Evolutionary conservation across 2,113 vertebrate species (phyloP).

Genomic region (Amphiprion percula): DNA sequence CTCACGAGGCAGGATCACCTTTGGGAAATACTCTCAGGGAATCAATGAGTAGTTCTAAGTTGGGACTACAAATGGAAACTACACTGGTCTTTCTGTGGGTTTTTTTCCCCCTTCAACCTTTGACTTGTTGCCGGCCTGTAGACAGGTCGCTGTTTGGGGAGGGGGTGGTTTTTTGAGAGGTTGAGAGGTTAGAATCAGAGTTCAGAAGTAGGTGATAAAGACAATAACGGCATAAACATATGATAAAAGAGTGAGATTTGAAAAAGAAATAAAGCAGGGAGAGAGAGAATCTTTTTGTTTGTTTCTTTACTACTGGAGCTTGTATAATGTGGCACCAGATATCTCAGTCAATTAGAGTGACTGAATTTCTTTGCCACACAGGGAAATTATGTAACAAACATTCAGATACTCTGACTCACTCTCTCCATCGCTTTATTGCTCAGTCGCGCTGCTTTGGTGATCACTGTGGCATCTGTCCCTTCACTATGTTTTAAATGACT

Average conservation of each 20-base stretch:
- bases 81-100: constrained; percentile 35
- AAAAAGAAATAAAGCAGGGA: background rate
- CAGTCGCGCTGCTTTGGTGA: background rate
- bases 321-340: constrained; percentile 4
- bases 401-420: constrained; percentile 5
- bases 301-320: background rate
- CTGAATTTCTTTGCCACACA: background rate
- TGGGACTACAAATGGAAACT: constrained; percentile 52
- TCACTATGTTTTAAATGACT: background rate
- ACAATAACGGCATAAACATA: constrained; percentile 13
- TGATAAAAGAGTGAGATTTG: background rate
- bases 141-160: background rate
- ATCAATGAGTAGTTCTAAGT: constrained; percentile 58
- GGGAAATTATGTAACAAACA: background rate
- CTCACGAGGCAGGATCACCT: constrained; percentile 44
- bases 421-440: background rate
- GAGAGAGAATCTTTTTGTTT: background rate
- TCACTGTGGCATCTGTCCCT: background rate
- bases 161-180: background rate
- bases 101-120: constrained; percentile 12
- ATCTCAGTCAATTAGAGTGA: background rate
- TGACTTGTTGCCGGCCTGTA: constrained; percentile 24
- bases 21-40: constrained; percentile 65
- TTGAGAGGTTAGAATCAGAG: constrained; percentile 40
- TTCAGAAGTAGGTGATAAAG: background rate